Percentiles rank a stretch among this genome's conserved stretches.
phyloP scores from a whole-genome alignment of 2,113 vertebrate genomes.

The Benitochromis conjunctus region DNA sequence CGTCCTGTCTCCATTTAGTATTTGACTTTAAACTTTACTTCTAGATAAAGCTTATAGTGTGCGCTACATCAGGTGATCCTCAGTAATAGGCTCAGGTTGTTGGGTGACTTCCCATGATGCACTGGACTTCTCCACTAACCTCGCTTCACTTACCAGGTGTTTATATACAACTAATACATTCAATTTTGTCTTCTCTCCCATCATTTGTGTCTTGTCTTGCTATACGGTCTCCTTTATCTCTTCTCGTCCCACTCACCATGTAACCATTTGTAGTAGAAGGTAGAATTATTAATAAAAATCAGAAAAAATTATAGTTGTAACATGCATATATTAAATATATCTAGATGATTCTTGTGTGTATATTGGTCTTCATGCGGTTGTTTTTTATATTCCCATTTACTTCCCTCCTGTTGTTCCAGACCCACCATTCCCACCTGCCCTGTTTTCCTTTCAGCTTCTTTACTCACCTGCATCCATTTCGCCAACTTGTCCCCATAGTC shows the following conservation, averaged over 20 bases:
- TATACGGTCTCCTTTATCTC: not conserved
- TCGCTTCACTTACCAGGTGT: not conserved
- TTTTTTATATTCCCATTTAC: not conserved
- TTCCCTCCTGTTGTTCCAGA: not conserved
- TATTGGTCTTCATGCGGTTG: not conserved
- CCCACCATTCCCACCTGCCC: not conserved
- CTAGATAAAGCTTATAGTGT: not conserved
- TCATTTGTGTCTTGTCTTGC: not conserved
- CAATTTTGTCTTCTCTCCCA: not conserved
- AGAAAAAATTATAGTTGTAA: not conserved
- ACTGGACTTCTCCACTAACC: not conserved
- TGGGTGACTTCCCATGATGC: not conserved
- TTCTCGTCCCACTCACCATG: not conserved
- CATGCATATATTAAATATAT: not conserved
- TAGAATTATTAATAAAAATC: not conserved
- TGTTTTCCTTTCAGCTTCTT: not conserved
- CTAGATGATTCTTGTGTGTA: not conserved
- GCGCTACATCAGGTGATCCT: not conserved
- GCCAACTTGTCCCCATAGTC: not conserved
- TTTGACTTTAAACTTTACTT: not conserved
- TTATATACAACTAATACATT: not conserved
- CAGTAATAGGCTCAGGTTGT: not conserved
- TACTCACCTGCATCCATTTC: not conserved
- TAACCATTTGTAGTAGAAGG: not conserved
- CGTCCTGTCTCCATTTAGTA: not conserved